These are phyloP conservation scores for Xerus rutilus DNA, from an alignment of 2,797 vertebrate species.

Conservation along the genomic window DNA sequence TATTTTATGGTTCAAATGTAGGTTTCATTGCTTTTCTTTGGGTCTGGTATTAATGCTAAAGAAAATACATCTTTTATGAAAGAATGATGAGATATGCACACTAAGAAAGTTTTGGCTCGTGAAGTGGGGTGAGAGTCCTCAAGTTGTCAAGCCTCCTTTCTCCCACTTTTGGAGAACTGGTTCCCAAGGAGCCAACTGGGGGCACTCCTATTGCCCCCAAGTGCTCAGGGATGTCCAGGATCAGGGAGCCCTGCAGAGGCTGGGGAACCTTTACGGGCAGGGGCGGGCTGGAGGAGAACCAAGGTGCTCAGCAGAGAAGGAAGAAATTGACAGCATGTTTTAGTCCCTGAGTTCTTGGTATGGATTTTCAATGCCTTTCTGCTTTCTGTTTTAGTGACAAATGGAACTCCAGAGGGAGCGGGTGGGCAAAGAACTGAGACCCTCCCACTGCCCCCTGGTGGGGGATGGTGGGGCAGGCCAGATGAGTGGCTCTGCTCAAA, in stretches of 20 bases:
- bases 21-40: background rate
- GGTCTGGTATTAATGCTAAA: background rate
- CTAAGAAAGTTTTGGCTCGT: background rate
- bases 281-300: accelerated
- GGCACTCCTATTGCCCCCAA: background rate
- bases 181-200: background rate
- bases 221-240: background rate
- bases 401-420: background rate
- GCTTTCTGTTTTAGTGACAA: background rate
- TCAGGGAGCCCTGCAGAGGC: background rate
- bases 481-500: background rate
- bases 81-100: background rate
- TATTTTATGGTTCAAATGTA: background rate
- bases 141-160: background rate
- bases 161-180: background rate
- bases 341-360: background rate
- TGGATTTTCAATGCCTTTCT: background rate
- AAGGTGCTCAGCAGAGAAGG: background rate
- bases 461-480: background rate
- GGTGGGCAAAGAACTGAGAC: background rate
- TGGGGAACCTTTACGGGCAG: background rate
- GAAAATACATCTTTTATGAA: background rate
- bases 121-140: accelerated
- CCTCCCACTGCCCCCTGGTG: background rate
- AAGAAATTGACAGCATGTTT: too few relatives aligned